Conservation (phyloP, 1,140 invertebrate genomes). For the Oryzaephilus surinamensis region DNA sequence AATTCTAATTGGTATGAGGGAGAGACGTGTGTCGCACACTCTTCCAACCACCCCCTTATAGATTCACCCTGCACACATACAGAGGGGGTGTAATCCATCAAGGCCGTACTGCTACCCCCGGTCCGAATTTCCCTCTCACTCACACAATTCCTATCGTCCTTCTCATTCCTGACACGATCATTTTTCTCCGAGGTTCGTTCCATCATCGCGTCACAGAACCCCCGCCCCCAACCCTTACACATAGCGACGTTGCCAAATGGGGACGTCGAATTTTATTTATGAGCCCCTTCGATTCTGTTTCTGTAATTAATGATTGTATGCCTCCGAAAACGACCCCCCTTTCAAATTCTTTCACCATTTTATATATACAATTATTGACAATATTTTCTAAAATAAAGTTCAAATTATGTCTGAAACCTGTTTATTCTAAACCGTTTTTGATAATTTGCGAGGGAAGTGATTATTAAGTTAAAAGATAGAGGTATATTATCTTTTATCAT, state of each 20-base stretch:
- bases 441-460: too few relatives aligned
- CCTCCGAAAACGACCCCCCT: too few relatives aligned
- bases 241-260: constrained; percentile 39
- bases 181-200: constrained; percentile 38
- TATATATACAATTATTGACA: too few relatives aligned
- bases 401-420: too few relatives aligned
- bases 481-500: too few relatives aligned
- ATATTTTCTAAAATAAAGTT: too few relatives aligned
- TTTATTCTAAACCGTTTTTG: too few relatives aligned
- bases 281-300: constrained; percentile 34
- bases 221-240: constrained; percentile 28
- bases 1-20: constrained; percentile 35
- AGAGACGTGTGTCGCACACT: constrained; percentile 29
- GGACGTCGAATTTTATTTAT: constrained; percentile 40
- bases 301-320: constrained; percentile 38
- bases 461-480: too few relatives aligned
- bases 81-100: constrained; percentile 33
- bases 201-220: constrained; percentile 38
- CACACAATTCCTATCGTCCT: constrained; percentile 16
- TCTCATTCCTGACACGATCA: constrained; percentile 34
- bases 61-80: constrained; percentile 1
- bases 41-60: constrained; percentile 1
- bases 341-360: too few relatives aligned
- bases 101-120: constrained; percentile 33
- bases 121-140: constrained; percentile 25